Evolutionary conservation across 2,888 invertebrate species (phyloP).

Genomic region (Alsophila aescularia): DNA sequence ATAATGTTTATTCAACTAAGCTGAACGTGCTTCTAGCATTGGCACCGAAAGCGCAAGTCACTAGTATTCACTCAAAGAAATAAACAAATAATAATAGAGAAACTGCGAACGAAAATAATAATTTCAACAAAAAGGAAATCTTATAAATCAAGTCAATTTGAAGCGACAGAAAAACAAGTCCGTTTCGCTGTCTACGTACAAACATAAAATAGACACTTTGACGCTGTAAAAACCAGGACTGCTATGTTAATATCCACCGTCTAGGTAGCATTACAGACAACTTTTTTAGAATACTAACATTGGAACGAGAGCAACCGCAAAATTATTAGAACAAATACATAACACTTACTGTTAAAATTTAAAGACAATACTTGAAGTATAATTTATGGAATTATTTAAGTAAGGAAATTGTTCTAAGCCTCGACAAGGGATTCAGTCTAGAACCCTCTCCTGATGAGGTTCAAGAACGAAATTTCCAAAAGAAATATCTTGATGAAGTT

Average conservation of each 20-base stretch:
- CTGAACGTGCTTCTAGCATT: slow-evolving; percentile 35
- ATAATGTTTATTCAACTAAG: slow-evolving; percentile 37
- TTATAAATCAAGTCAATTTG: not conserved
- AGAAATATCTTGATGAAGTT: not conserved
- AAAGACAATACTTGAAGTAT: no score
- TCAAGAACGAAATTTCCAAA: not conserved
- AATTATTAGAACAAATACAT: not conserved
- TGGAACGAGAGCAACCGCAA: not conserved
- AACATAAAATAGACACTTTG: slow-evolving; percentile 3
- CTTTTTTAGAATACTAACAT: not conserved
- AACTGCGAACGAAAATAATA: not conserved
- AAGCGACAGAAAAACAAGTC: slow-evolving; percentile 16
- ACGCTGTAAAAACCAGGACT: not conserved
- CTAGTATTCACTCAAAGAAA: slow-evolving; percentile 1
- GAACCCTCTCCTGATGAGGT: not conserved
- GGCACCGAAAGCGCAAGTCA: slow-evolving; percentile 52
- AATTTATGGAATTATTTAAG: no score
- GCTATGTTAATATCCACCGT: not conserved
- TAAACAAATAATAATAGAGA: not conserved
- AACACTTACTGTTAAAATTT: not conserved
- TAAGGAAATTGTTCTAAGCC: not conserved
- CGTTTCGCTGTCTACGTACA: slow-evolving; percentile 15
- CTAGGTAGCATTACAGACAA: not conserved
- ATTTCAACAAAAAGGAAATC: not conserved
- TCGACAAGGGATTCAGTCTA: not conserved